Base-by-base conservation (phyloP, 2,888 invertebrate species). In the Piscicola geometra region DNA sequence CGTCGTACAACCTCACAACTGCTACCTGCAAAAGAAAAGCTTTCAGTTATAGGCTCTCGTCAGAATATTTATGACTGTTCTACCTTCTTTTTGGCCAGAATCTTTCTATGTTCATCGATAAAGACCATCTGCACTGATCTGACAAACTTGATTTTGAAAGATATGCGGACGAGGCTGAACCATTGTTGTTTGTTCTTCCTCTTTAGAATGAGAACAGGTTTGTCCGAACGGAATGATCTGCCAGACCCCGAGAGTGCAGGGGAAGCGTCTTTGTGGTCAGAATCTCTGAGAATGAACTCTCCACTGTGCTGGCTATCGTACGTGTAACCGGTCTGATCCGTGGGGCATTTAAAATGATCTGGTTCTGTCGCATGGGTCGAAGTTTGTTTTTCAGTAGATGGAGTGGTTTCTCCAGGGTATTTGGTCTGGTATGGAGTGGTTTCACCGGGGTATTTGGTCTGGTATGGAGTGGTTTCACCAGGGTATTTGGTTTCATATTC, bases 331-430 rank as follows among this genome's bases (percentile, higher is more conserved):
- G 15, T 56, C 25, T 56, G 60, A 56, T 56, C 12, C 60, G n/a
- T 56, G 9, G 9, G 60, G 25, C 60, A 56, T 56, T 56, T 18
- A n/a, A 56, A 56, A 21, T 56, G 60, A n/a, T 25, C 25, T 15
- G 60, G 60, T 56, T 56, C n/a, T n/a, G n/a, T n/a, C n/a, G n/a
- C n/a, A n/a, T n/a, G n/a, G n/a, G n/a, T n/a, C n/a, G 50, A 9
- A 47, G 50, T 47, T 47, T 9, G 50, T 47, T 15, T 47, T 47
- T 47, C 21, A 15, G 50, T 9, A 47, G 9, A 56, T 56, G 60
- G 60, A 56, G 60, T 56, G 60, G 60, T 56, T 56, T 56, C 12
- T 5, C 60, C 60, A 18, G 60, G 12, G n/a, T 56, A 56, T n/a
- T 25, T 56, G 5, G 60, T 56, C 21, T 25, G n/a, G 25, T 56